These are phyloP conservation scores for Gymnocheta viridis DNA, from an alignment of 2,888 invertebrate species.

Conservation along the genomic window DNA sequence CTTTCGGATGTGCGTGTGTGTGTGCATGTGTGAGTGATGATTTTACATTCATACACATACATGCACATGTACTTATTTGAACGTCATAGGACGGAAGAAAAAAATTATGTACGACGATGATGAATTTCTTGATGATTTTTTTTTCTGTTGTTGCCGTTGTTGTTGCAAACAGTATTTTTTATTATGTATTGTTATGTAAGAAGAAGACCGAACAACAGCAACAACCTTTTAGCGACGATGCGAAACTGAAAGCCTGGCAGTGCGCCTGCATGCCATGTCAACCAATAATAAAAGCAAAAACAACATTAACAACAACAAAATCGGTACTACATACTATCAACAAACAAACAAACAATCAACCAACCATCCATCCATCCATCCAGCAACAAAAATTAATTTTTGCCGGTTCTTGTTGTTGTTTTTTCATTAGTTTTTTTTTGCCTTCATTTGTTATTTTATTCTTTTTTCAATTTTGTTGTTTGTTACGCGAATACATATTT, in stretches of 20 bases:
- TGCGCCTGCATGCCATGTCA: slow-evolving; percentile 25
- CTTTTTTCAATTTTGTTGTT: slow-evolving; percentile 21
- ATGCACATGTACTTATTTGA: background rate
- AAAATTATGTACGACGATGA: slow-evolving; percentile 5
- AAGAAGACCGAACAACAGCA: slow-evolving; percentile 6
- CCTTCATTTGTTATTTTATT: slow-evolving; percentile 25
- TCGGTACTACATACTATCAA: background rate
- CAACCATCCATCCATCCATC: slow-evolving; percentile 9
- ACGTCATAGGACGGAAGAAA: background rate
- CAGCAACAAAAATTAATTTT: slow-evolving; percentile 32
- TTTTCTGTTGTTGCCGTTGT: background rate
- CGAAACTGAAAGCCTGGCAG: slow-evolving; percentile 3
- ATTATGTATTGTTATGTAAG: slow-evolving; percentile 47
- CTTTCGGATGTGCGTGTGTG: no score
- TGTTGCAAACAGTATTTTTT: slow-evolving; percentile 51
- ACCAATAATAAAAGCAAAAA: slow-evolving; percentile 31
- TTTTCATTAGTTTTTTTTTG: slow-evolving; percentile 42
- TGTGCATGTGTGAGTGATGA: no score
- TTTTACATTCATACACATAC: no score
- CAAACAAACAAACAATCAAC: background rate
- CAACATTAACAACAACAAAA: slow-evolving; percentile 17
- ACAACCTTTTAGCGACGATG: slow-evolving; percentile 17
- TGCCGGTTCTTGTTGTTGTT: slow-evolving; percentile 34
- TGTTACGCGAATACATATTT: background rate
- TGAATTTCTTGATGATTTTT: slow-evolving; percentile 15